These are phyloP conservation scores for Eilema griseolum DNA, from an alignment of 2,888 invertebrate genomes.

Conservation along the genomic window DNA sequence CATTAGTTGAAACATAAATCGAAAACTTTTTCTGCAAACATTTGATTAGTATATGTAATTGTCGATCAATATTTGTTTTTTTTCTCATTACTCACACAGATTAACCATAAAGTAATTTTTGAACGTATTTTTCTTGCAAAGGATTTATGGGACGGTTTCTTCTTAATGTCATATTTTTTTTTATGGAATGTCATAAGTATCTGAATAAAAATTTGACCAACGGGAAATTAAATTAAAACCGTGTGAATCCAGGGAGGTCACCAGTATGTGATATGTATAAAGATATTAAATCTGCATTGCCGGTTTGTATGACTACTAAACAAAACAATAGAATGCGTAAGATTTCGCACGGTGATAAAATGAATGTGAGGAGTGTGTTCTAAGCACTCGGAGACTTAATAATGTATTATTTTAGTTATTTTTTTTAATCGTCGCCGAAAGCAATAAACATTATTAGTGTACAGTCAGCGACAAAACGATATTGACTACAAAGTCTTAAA, in stretches of 20 bases:
- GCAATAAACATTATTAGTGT: slow-evolving; percentile 22
- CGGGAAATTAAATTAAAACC: background rate
- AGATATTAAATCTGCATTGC: slow-evolving; percentile 14
- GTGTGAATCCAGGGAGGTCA: background rate
- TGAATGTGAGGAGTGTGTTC: slow-evolving; percentile 53
- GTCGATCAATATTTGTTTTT: background rate
- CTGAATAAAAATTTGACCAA: background rate
- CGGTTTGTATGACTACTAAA: slow-evolving; percentile 45
- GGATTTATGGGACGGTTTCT: background rate
- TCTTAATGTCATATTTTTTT: background rate
- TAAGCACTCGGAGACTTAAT: slow-evolving; percentile 42
- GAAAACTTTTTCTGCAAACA: background rate
- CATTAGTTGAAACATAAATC: slow-evolving; percentile 16
- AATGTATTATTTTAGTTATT: slow-evolving; percentile 39
- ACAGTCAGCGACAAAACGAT: too few relatives aligned
- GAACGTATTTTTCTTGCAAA: background rate
- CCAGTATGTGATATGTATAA: slow-evolving; percentile 2
- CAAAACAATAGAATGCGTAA: slow-evolving; percentile 53
- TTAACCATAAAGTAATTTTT: background rate
- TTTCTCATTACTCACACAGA: background rate
- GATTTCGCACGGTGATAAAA: slow-evolving; percentile 66
- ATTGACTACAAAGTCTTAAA: too few relatives aligned
- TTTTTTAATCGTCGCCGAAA: slow-evolving; percentile 31
- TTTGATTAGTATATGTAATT: background rate
- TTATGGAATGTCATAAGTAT: background rate